A percentile compares a stretch with the other conserved stretches of the same genome.
Evolutionary conservation across 2,888 invertebrate species (phyloP).

Genomic region (Aphidoletes aphidimyza): DNA sequence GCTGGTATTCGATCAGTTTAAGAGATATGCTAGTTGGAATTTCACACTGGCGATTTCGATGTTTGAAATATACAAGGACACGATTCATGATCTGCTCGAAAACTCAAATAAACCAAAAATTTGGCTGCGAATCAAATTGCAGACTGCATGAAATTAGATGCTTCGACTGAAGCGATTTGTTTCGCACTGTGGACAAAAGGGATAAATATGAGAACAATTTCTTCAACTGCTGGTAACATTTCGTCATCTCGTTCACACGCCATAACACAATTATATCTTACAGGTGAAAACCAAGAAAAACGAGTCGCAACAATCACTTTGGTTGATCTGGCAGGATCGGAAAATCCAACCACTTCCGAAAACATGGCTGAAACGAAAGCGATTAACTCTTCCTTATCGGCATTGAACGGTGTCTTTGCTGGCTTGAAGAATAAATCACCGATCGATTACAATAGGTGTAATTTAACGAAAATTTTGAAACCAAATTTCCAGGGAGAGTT

Average conservation of each 20-base stretch:
- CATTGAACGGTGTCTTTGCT: background rate
- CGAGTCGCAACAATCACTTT: background rate
- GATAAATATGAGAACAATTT: background rate
- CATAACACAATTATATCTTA: background rate
- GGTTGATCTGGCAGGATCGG: background rate
- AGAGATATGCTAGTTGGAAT: background rate
- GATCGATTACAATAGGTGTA: no score
- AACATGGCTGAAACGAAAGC: background rate
- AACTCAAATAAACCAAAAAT: background rate
- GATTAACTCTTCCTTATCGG: background rate
- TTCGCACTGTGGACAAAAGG: background rate
- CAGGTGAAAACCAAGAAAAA: background rate
- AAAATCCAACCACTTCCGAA: background rate
- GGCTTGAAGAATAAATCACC: background rate
- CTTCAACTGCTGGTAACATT: background rate
- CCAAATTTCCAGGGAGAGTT: no score
- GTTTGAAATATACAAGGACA: background rate
- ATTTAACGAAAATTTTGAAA: no score
- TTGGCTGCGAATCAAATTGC: background rate
- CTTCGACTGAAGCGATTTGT: background rate
- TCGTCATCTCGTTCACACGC: background rate
- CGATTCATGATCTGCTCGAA: background rate
- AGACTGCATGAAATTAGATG: background rate
- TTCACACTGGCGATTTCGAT: background rate
- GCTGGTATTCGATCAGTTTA: background rate